These are phyloP conservation scores for Proterorhinus semilunaris DNA, from an alignment of 2,113 vertebrate genomes.

Conservation along the genomic window DNA sequence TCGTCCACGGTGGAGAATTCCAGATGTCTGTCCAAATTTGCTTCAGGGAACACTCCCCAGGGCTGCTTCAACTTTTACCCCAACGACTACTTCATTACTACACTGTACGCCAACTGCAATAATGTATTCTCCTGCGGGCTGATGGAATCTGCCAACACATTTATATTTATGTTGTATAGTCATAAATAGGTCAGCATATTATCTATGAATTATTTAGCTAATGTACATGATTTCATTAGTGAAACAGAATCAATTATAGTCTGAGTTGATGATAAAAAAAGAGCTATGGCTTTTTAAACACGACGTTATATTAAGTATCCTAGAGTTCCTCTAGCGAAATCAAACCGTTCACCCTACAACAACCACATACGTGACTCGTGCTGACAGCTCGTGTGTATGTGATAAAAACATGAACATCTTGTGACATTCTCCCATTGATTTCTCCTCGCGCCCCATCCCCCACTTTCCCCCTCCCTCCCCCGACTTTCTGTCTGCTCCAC, in stretches of 20 bases:
- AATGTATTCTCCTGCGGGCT: background rate
- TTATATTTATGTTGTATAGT: constrained; percentile 25
- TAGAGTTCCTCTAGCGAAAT: background rate
- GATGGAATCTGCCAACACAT: constrained; percentile 3
- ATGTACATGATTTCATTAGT: no score
- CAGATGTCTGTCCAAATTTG: no score
- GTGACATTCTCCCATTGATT: constrained; percentile 37
- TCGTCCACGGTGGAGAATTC: constrained; percentile 2
- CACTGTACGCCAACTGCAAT: background rate
- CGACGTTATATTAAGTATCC: no score
- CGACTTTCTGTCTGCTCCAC: background rate
- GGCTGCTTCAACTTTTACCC: background rate
- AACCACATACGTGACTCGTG: background rate
- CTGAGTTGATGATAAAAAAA: no score
- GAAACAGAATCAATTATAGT: no score
- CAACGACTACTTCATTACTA: background rate
- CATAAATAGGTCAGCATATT: background rate
- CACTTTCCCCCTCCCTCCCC: background rate
- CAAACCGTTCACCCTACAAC: no score
- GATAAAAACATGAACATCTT: constrained; percentile 13
- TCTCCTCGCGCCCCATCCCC: constrained; percentile 22
- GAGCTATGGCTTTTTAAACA: no score
- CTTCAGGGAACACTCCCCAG: background rate
- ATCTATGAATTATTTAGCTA: no score
- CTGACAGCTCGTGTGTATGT: background rate